phyloP scores from a whole-genome alignment of 2,888 invertebrate genomes.

The Temnothorax ravouxi region DNA sequence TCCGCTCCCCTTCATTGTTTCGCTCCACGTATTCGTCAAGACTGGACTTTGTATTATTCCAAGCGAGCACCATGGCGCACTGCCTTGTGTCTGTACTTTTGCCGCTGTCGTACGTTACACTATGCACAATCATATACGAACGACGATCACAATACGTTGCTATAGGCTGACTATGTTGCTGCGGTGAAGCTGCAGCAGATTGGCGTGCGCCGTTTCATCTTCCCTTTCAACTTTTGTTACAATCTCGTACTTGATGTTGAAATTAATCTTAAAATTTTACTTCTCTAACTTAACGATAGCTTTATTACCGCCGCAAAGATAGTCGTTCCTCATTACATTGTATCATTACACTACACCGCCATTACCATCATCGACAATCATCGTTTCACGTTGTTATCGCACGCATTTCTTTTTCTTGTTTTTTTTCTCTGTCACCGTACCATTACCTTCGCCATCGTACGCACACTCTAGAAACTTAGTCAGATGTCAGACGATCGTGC shows the following conservation, averaged over 20 bases:
- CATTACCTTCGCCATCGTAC: slow-evolving; percentile 76
- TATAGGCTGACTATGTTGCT: slow-evolving; percentile 55
- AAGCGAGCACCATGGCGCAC: slow-evolving; percentile 69
- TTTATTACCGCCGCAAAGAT: slow-evolving; percentile 62
- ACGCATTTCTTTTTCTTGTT: slow-evolving; percentile 83
- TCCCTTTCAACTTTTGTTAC: neutral
- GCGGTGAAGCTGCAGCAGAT: slow-evolving; percentile 54
- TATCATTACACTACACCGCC: slow-evolving; percentile 69
- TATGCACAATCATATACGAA: slow-evolving; percentile 62
- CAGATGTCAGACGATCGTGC: slow-evolving; percentile 83
- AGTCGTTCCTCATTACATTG: slow-evolving; percentile 50
- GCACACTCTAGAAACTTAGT: slow-evolving; percentile 83
- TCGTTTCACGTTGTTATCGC: slow-evolving; percentile 81
- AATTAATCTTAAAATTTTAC: slow-evolving; percentile 5
- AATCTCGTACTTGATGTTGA: neutral
- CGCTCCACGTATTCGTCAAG: slow-evolving; percentile 63
- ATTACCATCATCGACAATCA: slow-evolving; percentile 62
- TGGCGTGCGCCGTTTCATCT: neutral
- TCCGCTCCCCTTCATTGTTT: slow-evolving; percentile 60
- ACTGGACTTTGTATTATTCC: slow-evolving; percentile 66
- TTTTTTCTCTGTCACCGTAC: slow-evolving; percentile 77
- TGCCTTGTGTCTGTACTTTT: slow-evolving; percentile 72
- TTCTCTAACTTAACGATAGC: neutral
- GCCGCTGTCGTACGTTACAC: slow-evolving; percentile 66
- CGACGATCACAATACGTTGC: slow-evolving; percentile 57